Conservation (phyloP, 2,888 invertebrate genomes). For the Sarcophaga caerulescens region DNA sequence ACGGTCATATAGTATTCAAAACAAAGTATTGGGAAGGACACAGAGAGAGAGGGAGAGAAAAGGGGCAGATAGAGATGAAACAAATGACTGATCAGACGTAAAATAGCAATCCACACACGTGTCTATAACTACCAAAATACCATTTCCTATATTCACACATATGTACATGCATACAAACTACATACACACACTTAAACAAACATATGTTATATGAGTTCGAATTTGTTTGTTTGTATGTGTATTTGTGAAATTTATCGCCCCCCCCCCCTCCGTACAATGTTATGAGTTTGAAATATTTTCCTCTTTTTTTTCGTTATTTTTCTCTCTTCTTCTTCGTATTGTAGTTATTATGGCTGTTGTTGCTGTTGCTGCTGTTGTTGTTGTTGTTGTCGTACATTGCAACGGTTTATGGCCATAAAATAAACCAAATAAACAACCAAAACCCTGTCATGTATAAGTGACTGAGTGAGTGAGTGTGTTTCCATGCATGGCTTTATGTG, state of each 20-base stretch:
- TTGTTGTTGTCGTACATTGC: constrained; percentile 60
- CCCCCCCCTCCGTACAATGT: neutral
- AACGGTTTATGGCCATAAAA: constrained; percentile 78
- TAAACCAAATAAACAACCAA: constrained; percentile 79
- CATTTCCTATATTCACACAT: constrained; percentile 7
- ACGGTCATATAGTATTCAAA: constrained; percentile 41
- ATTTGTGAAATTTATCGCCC: constrained; percentile 22
- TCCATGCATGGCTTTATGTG: neutral
- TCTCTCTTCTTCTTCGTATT: no score
- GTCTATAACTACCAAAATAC: constrained; percentile 21
- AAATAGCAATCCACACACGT: constrained; percentile 50
- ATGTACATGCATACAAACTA: neutral
- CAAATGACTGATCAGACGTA: constrained; percentile 52
- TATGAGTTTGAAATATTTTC: constrained; percentile 34
- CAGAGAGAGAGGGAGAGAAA: neutral
- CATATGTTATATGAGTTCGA: constrained; percentile 6
- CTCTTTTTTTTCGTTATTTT: neutral
- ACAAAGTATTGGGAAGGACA: neutral
- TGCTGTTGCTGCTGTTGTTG: constrained; percentile 23
- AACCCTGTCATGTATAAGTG: constrained; percentile 75
- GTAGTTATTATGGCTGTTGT: neutral
- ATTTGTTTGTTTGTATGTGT: constrained; percentile 8
- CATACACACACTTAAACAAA: neutral
- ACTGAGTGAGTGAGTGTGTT: constrained; percentile 25
- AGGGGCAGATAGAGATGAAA: neutral